These are phyloP conservation scores for Potorous gilbertii DNA, from an alignment of 2,797 vertebrate genomes.

Conservation along the genomic window DNA sequence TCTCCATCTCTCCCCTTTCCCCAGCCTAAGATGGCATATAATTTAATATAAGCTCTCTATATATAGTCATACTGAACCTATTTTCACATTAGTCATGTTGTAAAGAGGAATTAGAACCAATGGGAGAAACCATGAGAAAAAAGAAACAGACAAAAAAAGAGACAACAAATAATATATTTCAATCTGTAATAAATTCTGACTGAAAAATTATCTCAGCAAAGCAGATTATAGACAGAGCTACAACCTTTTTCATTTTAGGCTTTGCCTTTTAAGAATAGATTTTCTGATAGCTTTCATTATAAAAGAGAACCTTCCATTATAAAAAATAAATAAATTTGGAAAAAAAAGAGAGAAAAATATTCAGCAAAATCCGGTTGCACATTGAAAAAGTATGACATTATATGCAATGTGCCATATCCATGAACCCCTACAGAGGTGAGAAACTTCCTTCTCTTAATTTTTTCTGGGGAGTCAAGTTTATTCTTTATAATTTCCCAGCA, in stretches of 20 bases:
- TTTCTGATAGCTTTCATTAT: not conserved
- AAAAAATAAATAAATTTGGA: not conserved
- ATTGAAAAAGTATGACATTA: not conserved
- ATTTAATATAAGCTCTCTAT: too few relatives aligned
- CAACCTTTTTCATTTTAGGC: not conserved
- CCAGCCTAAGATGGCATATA: too few relatives aligned
- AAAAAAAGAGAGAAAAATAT: not conserved
- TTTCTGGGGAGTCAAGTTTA: not conserved
- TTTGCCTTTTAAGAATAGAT: not conserved
- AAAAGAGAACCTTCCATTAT: not conserved
- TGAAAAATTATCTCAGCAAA: not conserved
- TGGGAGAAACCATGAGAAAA: too few relatives aligned
- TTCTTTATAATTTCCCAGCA: not conserved
- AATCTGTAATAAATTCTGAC: not conserved
- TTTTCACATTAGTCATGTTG: too few relatives aligned
- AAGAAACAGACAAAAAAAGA: too few relatives aligned
- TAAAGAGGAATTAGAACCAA: too few relatives aligned
- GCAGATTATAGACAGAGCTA: not conserved
- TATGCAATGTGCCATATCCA: not conserved
- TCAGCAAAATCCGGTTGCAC: not conserved
- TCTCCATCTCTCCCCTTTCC: too few relatives aligned
- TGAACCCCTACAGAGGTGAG: not conserved
- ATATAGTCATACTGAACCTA: too few relatives aligned
- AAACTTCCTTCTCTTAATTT: not conserved
- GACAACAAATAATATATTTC: too few relatives aligned